Evolutionary conservation across 2,113 vertebrate genomes (phyloP).

Genomic region (Andinoacara biseriatus): DNA sequence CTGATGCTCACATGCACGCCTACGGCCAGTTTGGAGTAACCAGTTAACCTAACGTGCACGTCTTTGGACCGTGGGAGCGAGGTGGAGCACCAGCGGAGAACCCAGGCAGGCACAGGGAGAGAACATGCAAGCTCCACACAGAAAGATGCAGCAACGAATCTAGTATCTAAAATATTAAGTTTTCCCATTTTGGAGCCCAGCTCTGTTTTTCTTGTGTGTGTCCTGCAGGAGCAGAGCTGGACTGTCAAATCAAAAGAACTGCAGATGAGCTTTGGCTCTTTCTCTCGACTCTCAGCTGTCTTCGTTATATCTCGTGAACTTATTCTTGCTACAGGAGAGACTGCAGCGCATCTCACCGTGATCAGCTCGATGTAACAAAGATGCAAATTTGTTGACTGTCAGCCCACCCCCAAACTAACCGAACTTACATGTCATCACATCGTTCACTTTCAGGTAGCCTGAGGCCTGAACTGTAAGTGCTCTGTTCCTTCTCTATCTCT

Average conservation of each 20-base stretch:
- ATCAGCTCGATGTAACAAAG: not conserved
- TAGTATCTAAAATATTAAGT: not conserved
- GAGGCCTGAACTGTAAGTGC: slow-evolving; percentile 59
- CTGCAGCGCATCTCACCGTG: not conserved
- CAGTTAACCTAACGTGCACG: not conserved
- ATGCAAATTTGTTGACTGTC: not conserved
- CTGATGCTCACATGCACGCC: not conserved
- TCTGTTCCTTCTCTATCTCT: slow-evolving; percentile 6
- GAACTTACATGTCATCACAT: not conserved
- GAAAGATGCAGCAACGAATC: not conserved
- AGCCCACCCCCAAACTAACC: not conserved
- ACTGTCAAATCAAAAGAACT: not conserved
- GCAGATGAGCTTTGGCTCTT: not conserved
- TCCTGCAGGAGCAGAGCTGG: not conserved
- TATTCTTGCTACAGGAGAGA: not conserved
- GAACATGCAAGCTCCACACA: not conserved
- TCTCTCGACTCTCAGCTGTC: too few species aligned
- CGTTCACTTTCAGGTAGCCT: slow-evolving; percentile 23
- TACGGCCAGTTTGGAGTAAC: not conserved
- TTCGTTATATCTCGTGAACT: not conserved
- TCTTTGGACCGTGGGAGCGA: not conserved
- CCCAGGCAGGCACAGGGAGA: not conserved
- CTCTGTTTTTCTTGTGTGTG: not conserved
- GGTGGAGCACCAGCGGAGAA: not conserved
- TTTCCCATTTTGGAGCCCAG: not conserved